Conservation (phyloP, 2,113 vertebrate genomes). For the Perccottus glenii region DNA sequence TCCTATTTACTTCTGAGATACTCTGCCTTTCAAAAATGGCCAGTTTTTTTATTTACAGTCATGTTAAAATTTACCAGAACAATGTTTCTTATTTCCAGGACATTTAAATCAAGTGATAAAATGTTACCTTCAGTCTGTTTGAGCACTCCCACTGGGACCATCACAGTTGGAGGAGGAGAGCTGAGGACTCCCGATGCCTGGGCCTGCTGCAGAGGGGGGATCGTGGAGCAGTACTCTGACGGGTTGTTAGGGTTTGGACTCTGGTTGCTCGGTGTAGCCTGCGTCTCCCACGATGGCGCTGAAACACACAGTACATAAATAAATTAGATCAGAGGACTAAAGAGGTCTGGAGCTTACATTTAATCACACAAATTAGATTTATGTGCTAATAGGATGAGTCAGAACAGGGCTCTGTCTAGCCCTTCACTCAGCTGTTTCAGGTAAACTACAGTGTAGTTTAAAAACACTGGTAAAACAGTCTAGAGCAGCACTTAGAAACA, state of each 20-base stretch:
- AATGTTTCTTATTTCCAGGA: too few species aligned
- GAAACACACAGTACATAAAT: constrained; percentile 31
- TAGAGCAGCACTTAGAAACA: too few species aligned
- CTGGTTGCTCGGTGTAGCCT: constrained; percentile 85
- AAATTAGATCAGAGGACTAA: not conserved
- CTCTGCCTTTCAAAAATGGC: too few species aligned
- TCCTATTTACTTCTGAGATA: too few species aligned
- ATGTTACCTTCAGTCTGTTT: constrained; percentile 90
- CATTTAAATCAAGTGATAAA: too few species aligned
- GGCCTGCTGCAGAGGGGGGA: constrained; percentile 97
- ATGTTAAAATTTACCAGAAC: too few species aligned
- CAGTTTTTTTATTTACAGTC: too few species aligned
- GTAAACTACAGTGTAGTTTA: too few species aligned
- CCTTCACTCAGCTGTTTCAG: too few species aligned
- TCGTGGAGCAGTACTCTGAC: constrained; percentile 98
- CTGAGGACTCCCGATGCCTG: constrained; percentile 95
- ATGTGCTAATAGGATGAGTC: too few species aligned
- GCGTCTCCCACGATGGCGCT: constrained; percentile 92
- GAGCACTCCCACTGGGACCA: constrained; percentile 97
- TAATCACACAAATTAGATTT: not conserved
- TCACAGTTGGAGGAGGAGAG: constrained; percentile 97
- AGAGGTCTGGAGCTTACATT: not conserved
- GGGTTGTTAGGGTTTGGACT: constrained; percentile 99
- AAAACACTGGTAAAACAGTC: too few species aligned
- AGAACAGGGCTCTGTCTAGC: too few species aligned